Evolutionary conservation across 2,888 invertebrate genomes (phyloP).

Genomic region (Metalampra italica): DNA sequence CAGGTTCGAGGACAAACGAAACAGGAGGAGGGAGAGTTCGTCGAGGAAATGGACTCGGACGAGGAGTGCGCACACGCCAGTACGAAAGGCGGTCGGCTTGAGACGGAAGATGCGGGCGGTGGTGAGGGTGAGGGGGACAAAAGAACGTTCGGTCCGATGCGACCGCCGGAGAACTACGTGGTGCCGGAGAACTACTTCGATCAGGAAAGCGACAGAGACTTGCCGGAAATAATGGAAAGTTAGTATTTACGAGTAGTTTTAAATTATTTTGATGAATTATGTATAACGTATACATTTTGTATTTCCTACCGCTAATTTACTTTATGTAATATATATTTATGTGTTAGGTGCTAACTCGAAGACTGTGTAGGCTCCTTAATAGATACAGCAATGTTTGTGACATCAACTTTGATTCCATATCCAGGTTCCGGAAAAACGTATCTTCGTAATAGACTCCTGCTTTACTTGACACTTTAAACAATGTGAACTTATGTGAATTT

Average conservation of each 20-base stretch:
- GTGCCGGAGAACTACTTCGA: conserved; percentile 67
- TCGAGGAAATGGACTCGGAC: conserved; percentile 74
- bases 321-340: too few relatives aligned
- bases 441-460: too few relatives aligned
- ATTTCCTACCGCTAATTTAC: too few relatives aligned
- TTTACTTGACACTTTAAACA: too few relatives aligned
- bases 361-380: too few relatives aligned
- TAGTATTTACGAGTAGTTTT: background rate
- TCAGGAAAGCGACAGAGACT: conserved; percentile 60
- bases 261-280: background rate
- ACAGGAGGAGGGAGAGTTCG: conserved; percentile 62
- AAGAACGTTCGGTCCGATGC: conserved; percentile 66
- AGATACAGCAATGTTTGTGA: too few relatives aligned
- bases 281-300: too few relatives aligned
- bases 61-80: conserved; percentile 34
- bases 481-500: too few relatives aligned
- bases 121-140: conserved; percentile 5
- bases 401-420: too few relatives aligned
- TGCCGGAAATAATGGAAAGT: conserved; percentile 65
- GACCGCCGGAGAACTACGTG: conserved; percentile 68
- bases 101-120: conserved; percentile 2
- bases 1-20: conserved; percentile 35
- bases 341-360: too few relatives aligned
- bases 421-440: too few relatives aligned
- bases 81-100: conserved; percentile 1